phyloP scores from a whole-genome alignment of 1,140 invertebrate species.

The Hirudo medicinalis region DNA sequence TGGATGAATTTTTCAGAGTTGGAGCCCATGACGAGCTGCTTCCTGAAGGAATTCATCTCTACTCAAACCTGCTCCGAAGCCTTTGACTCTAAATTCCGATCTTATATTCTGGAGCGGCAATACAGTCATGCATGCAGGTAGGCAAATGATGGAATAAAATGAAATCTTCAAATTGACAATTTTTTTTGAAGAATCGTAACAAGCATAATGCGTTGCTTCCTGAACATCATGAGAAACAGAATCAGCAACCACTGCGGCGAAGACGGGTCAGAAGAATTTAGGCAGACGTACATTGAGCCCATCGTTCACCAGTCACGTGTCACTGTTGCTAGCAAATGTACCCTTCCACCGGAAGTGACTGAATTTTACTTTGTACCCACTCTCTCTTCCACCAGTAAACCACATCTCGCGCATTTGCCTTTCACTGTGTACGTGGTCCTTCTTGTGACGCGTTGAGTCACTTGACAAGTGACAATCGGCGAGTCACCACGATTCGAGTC shows the following conservation, averaged over 20 bases:
- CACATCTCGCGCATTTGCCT: no score
- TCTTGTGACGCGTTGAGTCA: no score
- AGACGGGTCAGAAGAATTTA: constrained; percentile 6
- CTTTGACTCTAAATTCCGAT: constrained; percentile 9
- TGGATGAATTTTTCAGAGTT: background rate
- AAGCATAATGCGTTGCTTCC: background rate
- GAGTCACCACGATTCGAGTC: no score
- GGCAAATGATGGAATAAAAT: background rate
- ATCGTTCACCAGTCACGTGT: constrained; percentile 8
- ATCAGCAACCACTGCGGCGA: constrained; percentile 1
- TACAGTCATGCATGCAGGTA: constrained; percentile 15
- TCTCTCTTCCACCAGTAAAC: no score
- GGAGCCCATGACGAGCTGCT: constrained; percentile 10
- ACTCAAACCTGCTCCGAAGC: constrained; percentile 19
- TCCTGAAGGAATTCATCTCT: constrained; percentile 4
- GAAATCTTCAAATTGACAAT: background rate
- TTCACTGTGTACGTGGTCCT: no score
- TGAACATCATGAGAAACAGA: constrained; percentile 2
- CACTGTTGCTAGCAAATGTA: background rate
- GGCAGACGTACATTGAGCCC: constrained; percentile 7
- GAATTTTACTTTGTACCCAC: no score
- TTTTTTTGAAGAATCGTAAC: background rate
- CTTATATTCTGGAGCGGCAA: constrained; percentile 10
- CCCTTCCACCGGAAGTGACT: background rate
- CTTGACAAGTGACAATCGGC: no score